phyloP scores from a whole-genome alignment of 2,113 vertebrate species.

The Petaurus breviceps region DNA sequence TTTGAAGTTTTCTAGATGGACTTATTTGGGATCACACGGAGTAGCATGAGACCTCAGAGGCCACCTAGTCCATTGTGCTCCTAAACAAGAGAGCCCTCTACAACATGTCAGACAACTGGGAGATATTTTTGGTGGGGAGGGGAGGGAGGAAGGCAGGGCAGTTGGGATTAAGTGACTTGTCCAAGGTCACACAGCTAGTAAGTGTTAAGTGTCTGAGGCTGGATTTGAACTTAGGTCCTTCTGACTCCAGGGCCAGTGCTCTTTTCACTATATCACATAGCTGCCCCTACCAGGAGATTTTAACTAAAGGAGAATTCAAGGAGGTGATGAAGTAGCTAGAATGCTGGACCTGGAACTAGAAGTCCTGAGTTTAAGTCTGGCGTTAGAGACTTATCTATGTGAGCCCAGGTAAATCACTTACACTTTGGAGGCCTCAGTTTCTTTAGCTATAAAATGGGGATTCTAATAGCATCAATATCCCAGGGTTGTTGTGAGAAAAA shows the following conservation, averaged over 20 bases:
- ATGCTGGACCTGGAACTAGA: background rate
- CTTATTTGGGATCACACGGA: background rate
- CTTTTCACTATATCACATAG: too few species aligned
- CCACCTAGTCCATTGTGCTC: background rate
- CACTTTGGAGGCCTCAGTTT: background rate
- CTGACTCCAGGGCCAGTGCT: too few species aligned
- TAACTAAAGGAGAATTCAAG: background rate
- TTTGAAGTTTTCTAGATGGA: background rate
- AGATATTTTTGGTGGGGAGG: too few species aligned
- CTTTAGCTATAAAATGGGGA: background rate
- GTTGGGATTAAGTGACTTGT: too few species aligned
- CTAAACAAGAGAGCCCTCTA: background rate
- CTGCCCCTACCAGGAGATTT: background rate
- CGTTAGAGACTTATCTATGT: background rate
- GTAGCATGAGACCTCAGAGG: background rate
- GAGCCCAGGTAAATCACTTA: background rate
- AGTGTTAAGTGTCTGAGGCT: too few species aligned
- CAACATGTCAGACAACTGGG: background rate
- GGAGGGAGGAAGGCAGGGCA: too few species aligned
- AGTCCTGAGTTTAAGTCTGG: background rate
- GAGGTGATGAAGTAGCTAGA: background rate
- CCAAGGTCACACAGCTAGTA: too few species aligned
- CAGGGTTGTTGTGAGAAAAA: too few species aligned
- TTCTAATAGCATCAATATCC: background rate
- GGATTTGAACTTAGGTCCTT: too few species aligned